phyloP scores from a whole-genome alignment of 1,140 invertebrate species.

The Drosophila bifasciata region DNA sequence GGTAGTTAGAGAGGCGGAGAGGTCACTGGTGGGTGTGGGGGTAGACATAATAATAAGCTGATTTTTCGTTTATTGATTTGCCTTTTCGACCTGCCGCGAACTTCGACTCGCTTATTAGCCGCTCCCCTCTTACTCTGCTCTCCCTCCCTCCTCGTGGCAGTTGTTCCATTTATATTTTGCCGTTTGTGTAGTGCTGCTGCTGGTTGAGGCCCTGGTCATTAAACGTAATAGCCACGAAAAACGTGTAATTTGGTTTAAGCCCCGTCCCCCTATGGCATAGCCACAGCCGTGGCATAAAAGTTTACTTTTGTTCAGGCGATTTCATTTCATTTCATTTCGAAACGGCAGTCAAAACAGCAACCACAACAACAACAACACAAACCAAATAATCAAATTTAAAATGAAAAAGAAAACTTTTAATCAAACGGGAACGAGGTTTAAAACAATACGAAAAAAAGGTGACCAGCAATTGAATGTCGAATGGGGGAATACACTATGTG shows the following conservation, averaged over 20 bases:
- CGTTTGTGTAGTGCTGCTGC: too few species aligned
- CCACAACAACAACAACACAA: constrained; percentile 18
- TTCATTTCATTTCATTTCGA: constrained; percentile 50
- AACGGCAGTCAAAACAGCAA: constrained; percentile 3
- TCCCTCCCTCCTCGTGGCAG: not conserved
- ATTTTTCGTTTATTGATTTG: constrained; percentile 80
- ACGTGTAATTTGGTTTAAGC: constrained; percentile 65
- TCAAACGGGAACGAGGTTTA: constrained; percentile 16
- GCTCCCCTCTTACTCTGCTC: too few species aligned
- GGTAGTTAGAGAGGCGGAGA: too few species aligned
- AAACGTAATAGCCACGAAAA: constrained; percentile 75
- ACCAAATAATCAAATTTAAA: constrained; percentile 75
- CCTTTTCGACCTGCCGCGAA: constrained; percentile 28
- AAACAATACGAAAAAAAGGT: constrained; percentile 20
- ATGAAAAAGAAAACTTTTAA: constrained; percentile 56
- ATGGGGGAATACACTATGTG: constrained; percentile 9
- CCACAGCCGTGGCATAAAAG: constrained; percentile 56
- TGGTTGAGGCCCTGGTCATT: constrained; percentile 50
- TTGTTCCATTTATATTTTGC: too few species aligned
- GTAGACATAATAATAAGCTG: constrained; percentile 63
- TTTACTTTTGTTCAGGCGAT: constrained; percentile 40
- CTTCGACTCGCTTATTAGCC: constrained; percentile 65
- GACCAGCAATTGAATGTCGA: not conserved
- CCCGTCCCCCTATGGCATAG: not conserved
- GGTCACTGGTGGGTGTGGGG: too few species aligned